Evolutionary conservation across 2,113 vertebrate species (phyloP).

Genomic region (Osmerus eperlanus): DNA sequence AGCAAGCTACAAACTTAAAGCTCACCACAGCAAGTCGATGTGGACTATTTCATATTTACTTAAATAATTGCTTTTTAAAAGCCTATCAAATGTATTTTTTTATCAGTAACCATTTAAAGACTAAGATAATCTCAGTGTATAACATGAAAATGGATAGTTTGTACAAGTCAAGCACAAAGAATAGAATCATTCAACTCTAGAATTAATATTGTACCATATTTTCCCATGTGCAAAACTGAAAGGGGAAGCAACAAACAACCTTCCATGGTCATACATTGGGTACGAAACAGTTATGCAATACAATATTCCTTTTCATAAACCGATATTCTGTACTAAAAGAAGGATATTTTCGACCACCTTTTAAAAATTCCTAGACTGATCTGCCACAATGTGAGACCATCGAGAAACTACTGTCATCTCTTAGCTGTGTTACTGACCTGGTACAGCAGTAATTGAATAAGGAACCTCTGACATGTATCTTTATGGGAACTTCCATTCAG

Average conservation of each 20-base stretch:
- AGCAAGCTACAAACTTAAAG: too few species aligned
- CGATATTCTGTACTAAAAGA: background rate
- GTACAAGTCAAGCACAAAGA: background rate
- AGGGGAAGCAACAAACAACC: too few species aligned
- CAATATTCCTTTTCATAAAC: too few species aligned
- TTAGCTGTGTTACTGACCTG: conserved; percentile 25
- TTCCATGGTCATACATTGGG: too few species aligned
- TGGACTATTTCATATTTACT: too few species aligned
- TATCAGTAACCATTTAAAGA: background rate
- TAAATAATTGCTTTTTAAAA: background rate
- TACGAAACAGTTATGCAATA: too few species aligned
- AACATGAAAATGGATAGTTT: background rate
- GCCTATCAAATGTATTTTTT: background rate
- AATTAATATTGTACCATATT: conserved; percentile 1
- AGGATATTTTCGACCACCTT: background rate
- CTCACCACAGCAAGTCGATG: too few species aligned
- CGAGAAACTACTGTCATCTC: background rate
- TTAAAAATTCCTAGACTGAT: background rate
- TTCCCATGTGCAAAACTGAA: background rate
- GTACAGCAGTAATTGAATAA: conserved; percentile 22
- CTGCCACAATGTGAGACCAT: conserved; percentile 24
- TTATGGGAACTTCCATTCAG: conserved; percentile 62
- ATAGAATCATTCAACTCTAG: background rate
- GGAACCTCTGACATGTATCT: conserved; percentile 77
- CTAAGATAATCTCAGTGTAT: background rate